Evolutionary conservation across 2,797 vertebrate species (phyloP).

Genomic region (Poecilia picta): DNA sequence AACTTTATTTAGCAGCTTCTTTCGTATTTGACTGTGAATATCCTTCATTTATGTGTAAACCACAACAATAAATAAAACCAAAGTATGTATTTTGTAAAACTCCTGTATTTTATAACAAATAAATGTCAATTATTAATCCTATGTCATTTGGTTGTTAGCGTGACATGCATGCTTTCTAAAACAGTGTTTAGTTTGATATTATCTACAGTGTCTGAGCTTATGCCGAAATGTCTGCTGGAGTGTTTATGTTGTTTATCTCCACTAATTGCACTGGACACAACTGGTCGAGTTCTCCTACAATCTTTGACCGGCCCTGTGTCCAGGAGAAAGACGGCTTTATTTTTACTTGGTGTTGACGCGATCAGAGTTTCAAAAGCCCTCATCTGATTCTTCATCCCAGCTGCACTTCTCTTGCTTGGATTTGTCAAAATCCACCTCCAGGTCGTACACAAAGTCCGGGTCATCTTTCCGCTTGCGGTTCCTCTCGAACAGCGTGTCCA

Average conservation of each 20-base stretch:
- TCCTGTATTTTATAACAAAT: constrained; percentile 80
- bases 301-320: not conserved
- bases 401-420: constrained; percentile 84
- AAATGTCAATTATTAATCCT: constrained; percentile 62
- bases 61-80: constrained; percentile 71
- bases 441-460: constrained; percentile 89
- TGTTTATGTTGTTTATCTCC: not conserved
- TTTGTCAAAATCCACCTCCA: constrained; percentile 89
- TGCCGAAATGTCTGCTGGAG: not conserved
- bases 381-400: constrained; percentile 90
- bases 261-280: not conserved
- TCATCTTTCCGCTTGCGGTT: constrained; percentile 89
- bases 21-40: constrained; percentile 73
- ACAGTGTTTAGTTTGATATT: not conserved
- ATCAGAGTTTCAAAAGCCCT: constrained; percentile 79
- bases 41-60: constrained; percentile 63
- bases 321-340: not conserved
- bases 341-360: not conserved
- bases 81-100: constrained; percentile 80
- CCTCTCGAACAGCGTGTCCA: constrained; percentile 92
- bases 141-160: constrained; percentile 14
- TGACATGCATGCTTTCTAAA: constrained; percentile 2
- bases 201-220: not conserved
- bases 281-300: not conserved
- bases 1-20: constrained; percentile 65